A percentile compares a stretch with the other conserved stretches of the same genome.
These are phyloP conservation scores for Exaiptasia diaphana DNA, from an alignment of 64 coral and sea anemone genomes.

Conservation along the genomic window DNA sequence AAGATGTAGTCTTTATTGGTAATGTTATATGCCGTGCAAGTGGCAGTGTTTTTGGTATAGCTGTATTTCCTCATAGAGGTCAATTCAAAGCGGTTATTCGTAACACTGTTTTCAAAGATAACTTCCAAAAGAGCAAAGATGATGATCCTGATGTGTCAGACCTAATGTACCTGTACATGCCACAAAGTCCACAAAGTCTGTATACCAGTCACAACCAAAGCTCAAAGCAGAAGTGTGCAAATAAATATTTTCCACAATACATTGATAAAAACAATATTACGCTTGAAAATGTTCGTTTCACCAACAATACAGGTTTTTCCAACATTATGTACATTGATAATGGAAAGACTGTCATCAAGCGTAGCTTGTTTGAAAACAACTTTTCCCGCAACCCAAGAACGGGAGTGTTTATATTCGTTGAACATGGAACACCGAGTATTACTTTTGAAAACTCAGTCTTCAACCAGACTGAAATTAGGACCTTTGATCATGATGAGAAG, in stretches of 20 bases:
- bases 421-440: slow-evolving; percentile 17
- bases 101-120: neutral
- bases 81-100: neutral
- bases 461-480: neutral
- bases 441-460: slow-evolving; percentile 24
- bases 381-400: neutral
- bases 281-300: neutral
- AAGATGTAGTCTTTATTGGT: neutral
- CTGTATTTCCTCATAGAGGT: neutral
- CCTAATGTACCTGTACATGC: neutral
- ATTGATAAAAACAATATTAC: neutral
- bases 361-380: slow-evolving; percentile 52
- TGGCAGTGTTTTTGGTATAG: neutral
- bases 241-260: neutral
- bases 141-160: neutral
- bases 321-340: slow-evolving; percentile 22
- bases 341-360: neutral
- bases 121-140: neutral
- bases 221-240: neutral
- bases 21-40: neutral
- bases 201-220: neutral
- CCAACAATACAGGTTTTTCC: neutral
- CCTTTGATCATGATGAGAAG: neutral
- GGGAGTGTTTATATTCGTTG: slow-evolving; percentile 17
- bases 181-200: neutral